Base-by-base conservation (phyloP, 2,888 invertebrate genomes). In the Drosophila algonquin region DNA sequence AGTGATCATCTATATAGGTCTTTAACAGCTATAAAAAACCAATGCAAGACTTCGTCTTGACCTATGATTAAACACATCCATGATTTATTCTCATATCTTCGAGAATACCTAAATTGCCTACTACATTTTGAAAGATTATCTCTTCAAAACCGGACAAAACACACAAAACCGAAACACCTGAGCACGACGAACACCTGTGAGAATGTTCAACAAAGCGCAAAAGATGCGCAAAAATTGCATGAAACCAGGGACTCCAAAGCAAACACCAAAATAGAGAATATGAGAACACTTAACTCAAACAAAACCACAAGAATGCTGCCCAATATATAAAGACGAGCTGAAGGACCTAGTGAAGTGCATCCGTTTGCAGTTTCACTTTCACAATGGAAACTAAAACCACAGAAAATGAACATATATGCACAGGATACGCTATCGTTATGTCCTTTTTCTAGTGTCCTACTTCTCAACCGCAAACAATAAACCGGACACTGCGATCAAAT, bases 401-500 rank as follows among this genome's bases (percentile, higher is more conserved):
- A 78, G 61, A 72, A 67, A 50, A 61, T 54, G 32, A 53, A 48
- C 45, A 55, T 69, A 63, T 68, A 71, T 65, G 72, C 63, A 79
- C 84, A 83, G 87, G 87, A 86, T 83, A 72, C 84, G 77, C 77
- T 83, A 77, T 83, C 73, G 58, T 54, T 71, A 75, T 47, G 54
- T 54, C 59, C 65, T 55, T 71, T 73, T 52, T 63, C 65, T 32
- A 80, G 75, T 81, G 82, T 85, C 80, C 79, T 76, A 79, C 65
- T 79, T 75, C 76, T 67, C 50, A 70, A 60, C 44, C 72, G 67
- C 75, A 80, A 81, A 89, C 89, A 88, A 88, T 75, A 73, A 80
- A 79, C 89, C 89, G 89, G 88, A 89, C 88, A 88, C 83, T 79
- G 81, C 78, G 89, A 90, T 90, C 90, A 54, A 72, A 87, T 90